phyloP scores from a whole-genome alignment of 2,797 vertebrate species.

The Argentina silus region DNA sequence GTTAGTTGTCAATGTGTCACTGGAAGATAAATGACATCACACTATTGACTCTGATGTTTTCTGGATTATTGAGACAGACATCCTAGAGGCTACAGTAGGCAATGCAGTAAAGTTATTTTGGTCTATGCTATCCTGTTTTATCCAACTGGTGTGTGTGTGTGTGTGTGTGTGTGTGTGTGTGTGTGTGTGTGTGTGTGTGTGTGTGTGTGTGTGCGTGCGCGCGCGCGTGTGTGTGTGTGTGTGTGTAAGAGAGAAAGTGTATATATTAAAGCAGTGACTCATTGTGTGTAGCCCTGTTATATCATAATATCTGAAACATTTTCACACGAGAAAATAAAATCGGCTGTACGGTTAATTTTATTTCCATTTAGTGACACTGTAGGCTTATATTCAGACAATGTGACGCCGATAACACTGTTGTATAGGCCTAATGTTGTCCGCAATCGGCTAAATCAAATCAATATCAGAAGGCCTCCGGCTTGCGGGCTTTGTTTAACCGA shows the following conservation, averaged over 20 bases:
- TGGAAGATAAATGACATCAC: not conserved
- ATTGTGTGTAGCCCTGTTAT: too few relatives aligned
- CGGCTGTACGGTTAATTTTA: too few relatives aligned
- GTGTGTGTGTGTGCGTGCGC: not conserved
- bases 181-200: not conserved
- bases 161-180: conserved; percentile 5
- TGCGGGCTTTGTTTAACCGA: not conserved
- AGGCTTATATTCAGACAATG: not conserved
- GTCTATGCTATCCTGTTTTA: not conserved
- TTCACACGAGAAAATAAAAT: too few relatives aligned
- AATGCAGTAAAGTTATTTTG: too few relatives aligned
- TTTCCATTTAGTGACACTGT: not conserved
- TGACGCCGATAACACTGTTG: not conserved
- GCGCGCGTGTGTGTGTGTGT: not conserved
- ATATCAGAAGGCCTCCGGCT: not conserved
- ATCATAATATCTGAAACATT: conserved; percentile 82
- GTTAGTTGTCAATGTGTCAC: not conserved
- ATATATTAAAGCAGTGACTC: too few relatives aligned
- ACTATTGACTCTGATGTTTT: not conserved
- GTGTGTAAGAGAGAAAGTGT: not conserved
- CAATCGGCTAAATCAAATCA: not conserved
- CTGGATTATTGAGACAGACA: not conserved
- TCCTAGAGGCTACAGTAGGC: not conserved
- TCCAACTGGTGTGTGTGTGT: not conserved
- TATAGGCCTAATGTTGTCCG: not conserved